Evolutionary conservation across 2,888 invertebrate species (phyloP), one percentile per base, ranked within the genome.

Genomic region (Stomorhina lunata): DNA sequence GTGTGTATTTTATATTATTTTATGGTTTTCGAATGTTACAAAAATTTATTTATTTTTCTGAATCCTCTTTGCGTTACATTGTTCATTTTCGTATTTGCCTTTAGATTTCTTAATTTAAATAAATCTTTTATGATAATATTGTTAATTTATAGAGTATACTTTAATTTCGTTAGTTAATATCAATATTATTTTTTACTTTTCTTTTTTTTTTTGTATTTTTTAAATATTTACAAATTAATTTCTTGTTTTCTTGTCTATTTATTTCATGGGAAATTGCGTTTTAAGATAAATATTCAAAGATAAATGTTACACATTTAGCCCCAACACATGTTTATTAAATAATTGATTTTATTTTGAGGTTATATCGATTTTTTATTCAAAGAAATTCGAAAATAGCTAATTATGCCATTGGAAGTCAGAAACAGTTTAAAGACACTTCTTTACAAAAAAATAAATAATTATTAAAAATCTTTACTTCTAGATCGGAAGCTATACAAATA

Each of bases 201-300:
- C 55, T 50, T 45, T 45, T 32, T 50, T 45, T 6, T 57, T 25
- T 9, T 34, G 7, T 45, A 22, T 15, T 45, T 22, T 25, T 12
- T 75, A 40, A 34, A 48, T 48, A 15, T 68, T 61, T 59, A 50
- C 15, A 48, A 59, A 48, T 20, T 43, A 7, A 5, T 15, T 17
- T 6, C 4, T n/a, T 63, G 12, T 20, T 22, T 45, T 25, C 37
- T 48, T 63, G 12, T 57, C 12, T 66, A 83, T 81, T 80, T 63
- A 63, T 43, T 79, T 66, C 61, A 37, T 63, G 77, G 29, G 72
- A 63, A 72, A 57, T 65, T 75, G 68, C 57, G 71, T 84, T 84
- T 84, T 48, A 65, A 77, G 50, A n/a, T 29, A 63, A 61, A 25
- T 3, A 27, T 20, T n/a, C n/a, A n/a, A n/a, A 20, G 20, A 20